Evolutionary conservation across 2,888 invertebrate species (phyloP).

Genomic region (Aplocera efformata): DNA sequence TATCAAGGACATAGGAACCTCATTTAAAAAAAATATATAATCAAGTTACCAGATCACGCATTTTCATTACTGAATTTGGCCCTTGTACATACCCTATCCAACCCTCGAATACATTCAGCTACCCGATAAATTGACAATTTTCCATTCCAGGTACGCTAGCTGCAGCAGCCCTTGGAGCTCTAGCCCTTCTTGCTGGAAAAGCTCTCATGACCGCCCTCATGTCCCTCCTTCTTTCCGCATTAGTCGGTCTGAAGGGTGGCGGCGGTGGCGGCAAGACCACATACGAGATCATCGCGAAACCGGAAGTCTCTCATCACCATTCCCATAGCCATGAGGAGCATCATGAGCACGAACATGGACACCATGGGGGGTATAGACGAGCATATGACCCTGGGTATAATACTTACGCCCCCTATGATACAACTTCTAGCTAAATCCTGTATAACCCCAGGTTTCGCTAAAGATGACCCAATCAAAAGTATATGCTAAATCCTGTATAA

Average conservation of each 20-base stretch:
- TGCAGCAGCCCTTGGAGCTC: slow-evolving; percentile 86
- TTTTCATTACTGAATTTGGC: too few species aligned
- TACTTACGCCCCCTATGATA: slow-evolving; percentile 41
- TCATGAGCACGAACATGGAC: slow-evolving; percentile 76
- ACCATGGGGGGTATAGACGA: slow-evolving; percentile 78
- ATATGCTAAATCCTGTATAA: too few species aligned
- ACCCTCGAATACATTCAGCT: too few species aligned
- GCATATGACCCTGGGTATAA: slow-evolving; percentile 73
- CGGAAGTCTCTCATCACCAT: slow-evolving; percentile 86
- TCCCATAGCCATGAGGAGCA: slow-evolving; percentile 86
- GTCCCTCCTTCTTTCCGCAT: slow-evolving; percentile 87
- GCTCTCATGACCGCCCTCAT: slow-evolving; percentile 90
- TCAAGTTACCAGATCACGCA: too few species aligned
- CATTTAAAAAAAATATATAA: too few species aligned
- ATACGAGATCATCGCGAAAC: slow-evolving; percentile 91
- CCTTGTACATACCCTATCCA: too few species aligned
- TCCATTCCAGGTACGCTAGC: slow-evolving; percentile 81
- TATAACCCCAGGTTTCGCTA: too few species aligned
- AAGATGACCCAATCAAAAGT: too few species aligned
- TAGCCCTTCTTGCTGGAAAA: slow-evolving; percentile 90
- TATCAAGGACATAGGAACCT: too few species aligned
- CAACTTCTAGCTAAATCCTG: not conserved
- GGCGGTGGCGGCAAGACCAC: slow-evolving; percentile 87
- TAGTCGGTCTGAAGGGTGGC: slow-evolving; percentile 87
- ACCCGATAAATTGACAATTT: not conserved